phyloP scores from a whole-genome alignment of 2,797 vertebrate species.

The Meriones psammophilus region DNA sequence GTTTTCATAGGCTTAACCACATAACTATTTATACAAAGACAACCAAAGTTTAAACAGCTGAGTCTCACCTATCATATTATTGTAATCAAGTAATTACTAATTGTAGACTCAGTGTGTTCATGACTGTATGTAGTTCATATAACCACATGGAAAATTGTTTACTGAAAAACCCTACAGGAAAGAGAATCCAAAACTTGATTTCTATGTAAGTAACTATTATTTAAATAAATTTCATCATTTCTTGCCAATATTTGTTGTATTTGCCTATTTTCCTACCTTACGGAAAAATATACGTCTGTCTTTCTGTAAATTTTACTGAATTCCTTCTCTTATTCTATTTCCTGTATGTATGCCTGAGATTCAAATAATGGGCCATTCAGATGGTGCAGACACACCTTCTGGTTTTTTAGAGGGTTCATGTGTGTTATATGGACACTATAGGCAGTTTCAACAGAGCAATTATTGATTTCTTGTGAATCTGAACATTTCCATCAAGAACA shows the following conservation, averaged over 20 bases:
- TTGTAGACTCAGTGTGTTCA: not conserved
- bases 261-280: not conserved
- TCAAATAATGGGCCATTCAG: not conserved
- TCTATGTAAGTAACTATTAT: not conserved
- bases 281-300: not conserved
- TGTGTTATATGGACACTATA: not conserved
- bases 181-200: not conserved
- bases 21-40: not conserved
- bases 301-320: not conserved
- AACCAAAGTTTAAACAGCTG: not conserved
- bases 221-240: slow-evolving; percentile 1
- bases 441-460: not conserved
- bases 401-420: not conserved
- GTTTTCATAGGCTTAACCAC: slow-evolving; percentile 21
- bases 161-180: not conserved
- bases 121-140: not conserved
- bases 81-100: slow-evolving; percentile 50
- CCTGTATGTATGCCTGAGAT: not conserved
- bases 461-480: slow-evolving; percentile 28
- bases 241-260: not conserved
- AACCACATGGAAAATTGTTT: not conserved
- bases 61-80: not conserved
- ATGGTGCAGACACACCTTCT: not conserved
- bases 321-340: slow-evolving; percentile 15
- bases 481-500: slow-evolving; percentile 26